Percentiles rank a stretch among this genome's conserved stretches.
Conservation (phyloP, 2,888 invertebrate genomes). For the Luperina nickerlii region DNA sequence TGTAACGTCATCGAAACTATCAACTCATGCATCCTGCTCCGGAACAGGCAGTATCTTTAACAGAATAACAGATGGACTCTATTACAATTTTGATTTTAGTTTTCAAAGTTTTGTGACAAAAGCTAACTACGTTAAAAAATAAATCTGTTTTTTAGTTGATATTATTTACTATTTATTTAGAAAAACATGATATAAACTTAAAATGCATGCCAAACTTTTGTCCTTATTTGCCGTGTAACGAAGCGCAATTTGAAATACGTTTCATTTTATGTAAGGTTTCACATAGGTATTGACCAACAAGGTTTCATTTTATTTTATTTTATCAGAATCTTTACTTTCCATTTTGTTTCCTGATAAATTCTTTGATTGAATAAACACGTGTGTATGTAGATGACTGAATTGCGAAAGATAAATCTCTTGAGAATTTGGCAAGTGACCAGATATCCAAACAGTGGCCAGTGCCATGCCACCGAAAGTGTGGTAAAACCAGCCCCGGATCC, state of each 20-base stretch:
- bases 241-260: constrained; percentile 14
- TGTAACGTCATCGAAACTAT: constrained; percentile 56
- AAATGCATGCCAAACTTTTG: neutral
- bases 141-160: neutral
- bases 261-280: constrained; percentile 18
- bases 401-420: neutral
- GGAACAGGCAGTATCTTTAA: constrained; percentile 19
- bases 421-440: neutral
- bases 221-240: constrained; percentile 2
- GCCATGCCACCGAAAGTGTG: neutral
- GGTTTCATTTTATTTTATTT: neutral
- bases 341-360: neutral
- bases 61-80: neutral
- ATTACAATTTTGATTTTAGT: neutral
- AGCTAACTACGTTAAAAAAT: neutral
- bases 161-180: neutral
- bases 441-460: neutral
- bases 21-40: constrained; percentile 57
- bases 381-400: neutral
- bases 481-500: no score
- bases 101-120: neutral
- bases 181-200: neutral
- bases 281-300: neutral
- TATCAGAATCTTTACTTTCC: neutral
- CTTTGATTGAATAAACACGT: neutral